phyloP scores from a whole-genome alignment of 2,888 invertebrate species.

The Amphipoea oculea region DNA sequence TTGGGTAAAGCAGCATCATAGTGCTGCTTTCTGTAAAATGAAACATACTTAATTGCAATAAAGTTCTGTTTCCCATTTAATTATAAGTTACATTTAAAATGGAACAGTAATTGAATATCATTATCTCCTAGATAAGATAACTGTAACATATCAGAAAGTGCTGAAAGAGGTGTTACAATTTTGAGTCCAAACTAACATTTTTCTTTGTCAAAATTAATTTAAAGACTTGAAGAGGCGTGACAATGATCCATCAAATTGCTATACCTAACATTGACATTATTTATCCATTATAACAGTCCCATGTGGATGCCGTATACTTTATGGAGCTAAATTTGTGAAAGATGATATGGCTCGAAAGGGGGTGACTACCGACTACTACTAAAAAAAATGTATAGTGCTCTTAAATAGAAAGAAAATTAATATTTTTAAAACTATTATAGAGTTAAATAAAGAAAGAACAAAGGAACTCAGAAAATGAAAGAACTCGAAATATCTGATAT shows the following conservation, averaged over 20 bases:
- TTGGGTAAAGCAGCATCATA: no score
- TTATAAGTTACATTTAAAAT: neutral
- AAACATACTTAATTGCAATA: neutral
- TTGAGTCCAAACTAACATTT: neutral
- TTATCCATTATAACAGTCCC: neutral
- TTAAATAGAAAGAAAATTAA: no score
- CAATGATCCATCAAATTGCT: constrained; percentile 9
- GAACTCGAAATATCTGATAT: no score
- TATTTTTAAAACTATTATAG: no score
- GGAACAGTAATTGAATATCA: neutral
- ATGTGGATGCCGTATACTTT: neutral
- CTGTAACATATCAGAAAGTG: neutral
- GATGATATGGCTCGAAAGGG: no score
- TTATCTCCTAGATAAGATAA: neutral
- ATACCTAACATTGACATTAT: constrained; percentile 11
- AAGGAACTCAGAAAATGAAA: no score
- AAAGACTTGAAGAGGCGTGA: neutral
- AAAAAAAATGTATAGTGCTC: no score
- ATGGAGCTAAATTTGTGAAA: no score
- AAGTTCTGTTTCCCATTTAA: neutral
- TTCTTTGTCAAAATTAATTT: neutral
- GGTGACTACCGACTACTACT: no score
- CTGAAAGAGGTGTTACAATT: neutral
- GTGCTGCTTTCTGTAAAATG: neutral
- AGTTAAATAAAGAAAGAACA: no score